Evolutionary conservation across 2,888 invertebrate species (phyloP).

Genomic region (Xestia xanthographa): DNA sequence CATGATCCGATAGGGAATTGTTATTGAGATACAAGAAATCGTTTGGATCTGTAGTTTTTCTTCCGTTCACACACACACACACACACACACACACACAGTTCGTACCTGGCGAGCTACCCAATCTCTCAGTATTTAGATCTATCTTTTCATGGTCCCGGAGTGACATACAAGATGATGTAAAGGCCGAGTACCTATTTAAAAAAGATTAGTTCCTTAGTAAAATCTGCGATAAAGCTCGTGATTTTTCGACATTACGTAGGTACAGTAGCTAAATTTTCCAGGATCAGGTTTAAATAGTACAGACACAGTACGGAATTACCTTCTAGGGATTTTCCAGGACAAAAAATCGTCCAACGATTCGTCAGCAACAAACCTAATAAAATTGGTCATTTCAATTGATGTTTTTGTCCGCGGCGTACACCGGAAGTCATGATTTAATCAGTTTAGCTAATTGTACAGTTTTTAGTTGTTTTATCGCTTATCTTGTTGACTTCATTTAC

Average conservation of each 20-base stretch:
- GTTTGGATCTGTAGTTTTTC: background rate
- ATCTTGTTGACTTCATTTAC: constrained; percentile 40
- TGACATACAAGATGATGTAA: background rate
- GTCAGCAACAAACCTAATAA: constrained; percentile 18
- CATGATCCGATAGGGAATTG: background rate
- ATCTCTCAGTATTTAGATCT: background rate
- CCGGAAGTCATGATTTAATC: constrained; percentile 64
- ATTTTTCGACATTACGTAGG: background rate
- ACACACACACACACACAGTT: too few species aligned
- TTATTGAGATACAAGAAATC: background rate
- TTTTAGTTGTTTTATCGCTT: constrained; percentile 36
- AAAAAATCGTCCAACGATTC: constrained; percentile 10
- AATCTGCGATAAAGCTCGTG: background rate
- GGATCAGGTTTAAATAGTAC: background rate
- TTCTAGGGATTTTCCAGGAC: background rate
- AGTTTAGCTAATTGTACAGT: constrained; percentile 30
- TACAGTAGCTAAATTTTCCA: background rate
- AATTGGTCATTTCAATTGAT: constrained; percentile 22
- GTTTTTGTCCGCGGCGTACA: constrained; percentile 20
- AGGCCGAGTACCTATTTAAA: background rate
- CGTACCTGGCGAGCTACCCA: too few species aligned
- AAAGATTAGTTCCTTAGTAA: background rate
- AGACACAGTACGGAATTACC: background rate
- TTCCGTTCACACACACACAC: too few species aligned
- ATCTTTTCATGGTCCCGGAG: background rate